Evolutionary conservation across 2,888 invertebrate genomes (phyloP), one percentile per base, ranked within the genome.

Genomic region (Atherix ibis): DNA sequence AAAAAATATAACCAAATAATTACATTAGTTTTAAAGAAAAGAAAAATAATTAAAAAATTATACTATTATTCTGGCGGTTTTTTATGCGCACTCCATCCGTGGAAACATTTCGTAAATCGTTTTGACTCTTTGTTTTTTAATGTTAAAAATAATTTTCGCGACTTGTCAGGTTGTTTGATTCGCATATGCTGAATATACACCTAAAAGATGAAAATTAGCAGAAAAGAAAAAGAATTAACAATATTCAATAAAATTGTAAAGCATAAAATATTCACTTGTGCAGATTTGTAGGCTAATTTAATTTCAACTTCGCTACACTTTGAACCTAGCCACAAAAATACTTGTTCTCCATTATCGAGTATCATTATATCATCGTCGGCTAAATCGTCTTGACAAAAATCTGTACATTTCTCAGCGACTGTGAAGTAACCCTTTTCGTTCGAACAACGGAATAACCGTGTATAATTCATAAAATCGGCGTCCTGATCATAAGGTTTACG

Each of bases 351-450:
- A 55, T 92, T 97, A 63, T 99, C 98, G 46, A 98, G 67, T 45
- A 98, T 89, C 98, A 98, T 98, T 24, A 98, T 95, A 61, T 99
- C 98, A 58, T 99, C 97, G 63, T 98, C 97, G 2, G 95, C 95
- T 46, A 98, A 67, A 64, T 98, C 98, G 57, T 98, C 98, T 82
- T 92, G 59, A 32, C 65, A 64, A 46, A 56, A 56, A 40, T 57
- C 60, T 1, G 60, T 49, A 64, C 97, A 98, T 58, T 99, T 99
- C 62, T 99, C 98, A 1, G 95, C 95, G 26, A 98, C 94, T 1
- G 88, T 85, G 61, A 98, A 99, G 63, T 95, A 99, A 4, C 98
- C 98, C 56, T 95, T 95, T 56, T 98, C 98, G 60, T 98, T 99
- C 29, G 97, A 98, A 62, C 98, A 98, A 35, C 98, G 74, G 66